Evolutionary conservation across 2,888 invertebrate genomes (phyloP).

Genomic region (Temnothorax ravouxi): DNA sequence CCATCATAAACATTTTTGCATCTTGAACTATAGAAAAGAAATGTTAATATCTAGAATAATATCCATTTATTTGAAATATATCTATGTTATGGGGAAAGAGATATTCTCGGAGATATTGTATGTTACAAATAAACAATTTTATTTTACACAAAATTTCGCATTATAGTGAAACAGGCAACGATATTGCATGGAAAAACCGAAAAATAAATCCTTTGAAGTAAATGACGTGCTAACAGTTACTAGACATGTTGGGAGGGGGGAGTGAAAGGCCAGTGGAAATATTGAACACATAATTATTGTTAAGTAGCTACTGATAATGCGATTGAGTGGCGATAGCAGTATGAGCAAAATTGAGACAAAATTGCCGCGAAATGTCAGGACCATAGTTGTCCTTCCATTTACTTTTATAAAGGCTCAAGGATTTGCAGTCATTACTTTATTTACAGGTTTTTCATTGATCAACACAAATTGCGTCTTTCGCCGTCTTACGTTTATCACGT

Average conservation of each 20-base stretch:
- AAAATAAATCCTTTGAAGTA: neutral
- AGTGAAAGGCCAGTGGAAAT: neutral
- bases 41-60: neutral
- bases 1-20: neutral
- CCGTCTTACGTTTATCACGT: neutral
- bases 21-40: neutral
- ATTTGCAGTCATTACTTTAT: neutral
- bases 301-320: neutral
- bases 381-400: neutral
- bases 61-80: neutral
- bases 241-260: neutral
- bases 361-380: neutral
- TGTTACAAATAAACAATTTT: neutral
- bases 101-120: neutral
- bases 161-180: neutral
- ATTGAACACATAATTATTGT: slow-evolving; percentile 7
- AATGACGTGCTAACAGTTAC: neutral
- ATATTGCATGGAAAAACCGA: neutral
- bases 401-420: neutral
- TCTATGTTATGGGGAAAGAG: neutral
- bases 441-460: neutral
- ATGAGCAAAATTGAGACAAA: slow-evolving; percentile 13
- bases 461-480: too few species aligned
- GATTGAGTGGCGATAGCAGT: neutral
- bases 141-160: neutral